Evolutionary conservation across 2,888 invertebrate genomes (phyloP), one percentile per base, ranked within the genome.

Genomic region (Smittia aterrima): DNA sequence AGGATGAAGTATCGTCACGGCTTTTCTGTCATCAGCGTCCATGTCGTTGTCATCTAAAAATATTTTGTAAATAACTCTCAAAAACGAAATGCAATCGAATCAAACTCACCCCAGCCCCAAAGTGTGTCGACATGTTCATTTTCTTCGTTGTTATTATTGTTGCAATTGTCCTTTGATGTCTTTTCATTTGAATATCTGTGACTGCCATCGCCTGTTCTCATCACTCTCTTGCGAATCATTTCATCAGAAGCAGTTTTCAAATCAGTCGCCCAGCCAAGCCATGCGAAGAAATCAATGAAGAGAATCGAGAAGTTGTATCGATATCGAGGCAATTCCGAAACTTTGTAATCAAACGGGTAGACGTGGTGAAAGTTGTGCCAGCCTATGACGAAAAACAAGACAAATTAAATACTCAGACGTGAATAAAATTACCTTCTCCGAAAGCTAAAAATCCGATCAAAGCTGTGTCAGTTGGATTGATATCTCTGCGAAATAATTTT

Each of bases 11-110:
- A n/a, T n/a, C n/a, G n/a, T n/a, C n/a, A n/a, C n/a, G n/a, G n/a
- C n/a, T n/a, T n/a, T n/a, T n/a, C n/a, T n/a, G n/a, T 93, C 92
- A 70, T 91, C 90, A 1, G 86, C 85, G 0, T 86, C 83, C 87
- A 93, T 89, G 77, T 93, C 93, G 75, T 83, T 81, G 79, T 93
- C 93, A 40, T 90, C 92, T 93, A 47, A n/a, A n/a, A 47, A 47
- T 47, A 16, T 32, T 32, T 47, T 47, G 3, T 47, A 2, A n/a
- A 2, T n/a, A 7, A 7, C 9, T 38, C 38, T 38, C 38, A 38
- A 38, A 7, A n/a, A 38, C 38, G 9, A 38, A 38, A 38, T 38
- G 4, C 4, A 38, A 38, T 38, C 9, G 32, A 32, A 2, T 47
- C 11, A 3, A 16, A 47, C 38, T 66, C 18, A 66, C 67, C 38